These are phyloP conservation scores for Notarius lentiginosus DNA, from an alignment of 2,113 vertebrate species.

Conservation along the genomic window DNA sequence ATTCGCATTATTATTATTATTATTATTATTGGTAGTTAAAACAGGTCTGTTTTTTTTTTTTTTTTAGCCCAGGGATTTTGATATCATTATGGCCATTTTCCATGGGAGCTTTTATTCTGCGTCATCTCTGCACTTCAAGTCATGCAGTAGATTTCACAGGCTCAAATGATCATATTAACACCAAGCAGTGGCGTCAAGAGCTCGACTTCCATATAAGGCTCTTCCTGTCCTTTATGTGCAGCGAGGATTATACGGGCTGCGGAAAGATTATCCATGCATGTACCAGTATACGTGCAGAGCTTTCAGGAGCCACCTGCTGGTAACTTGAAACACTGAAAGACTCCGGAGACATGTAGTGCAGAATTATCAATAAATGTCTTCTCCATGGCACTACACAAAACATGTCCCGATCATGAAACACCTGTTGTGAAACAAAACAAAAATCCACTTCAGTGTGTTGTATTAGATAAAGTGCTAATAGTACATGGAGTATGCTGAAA, in stretches of 20 bases:
- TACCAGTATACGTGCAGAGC: no score
- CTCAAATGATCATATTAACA: not conserved
- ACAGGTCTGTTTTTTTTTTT: not conserved
- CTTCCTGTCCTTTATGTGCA: not conserved
- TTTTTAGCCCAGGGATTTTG: not conserved
- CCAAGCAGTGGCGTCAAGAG: not conserved
- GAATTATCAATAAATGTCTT: no score
- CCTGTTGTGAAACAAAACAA: no score
- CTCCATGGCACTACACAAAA: no score
- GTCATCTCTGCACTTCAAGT: not conserved
- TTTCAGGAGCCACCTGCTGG: slow-evolving; percentile 17
- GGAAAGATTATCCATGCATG: not conserved
- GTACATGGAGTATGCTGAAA: not conserved
- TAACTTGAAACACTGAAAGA: not conserved
- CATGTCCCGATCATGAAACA: not conserved
- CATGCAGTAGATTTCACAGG: not conserved
- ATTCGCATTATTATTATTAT: not conserved
- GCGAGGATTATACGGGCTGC: not conserved
- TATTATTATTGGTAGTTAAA: not conserved
- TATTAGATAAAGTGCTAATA: no score
- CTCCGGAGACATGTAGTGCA: not conserved
- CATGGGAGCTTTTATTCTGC: not conserved
- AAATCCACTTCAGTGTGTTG: no score
- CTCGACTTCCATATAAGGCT: not conserved
- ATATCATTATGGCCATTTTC: not conserved